Conservation (phyloP, 2,888 invertebrate genomes). For the Eremobia ochroleuca region DNA sequence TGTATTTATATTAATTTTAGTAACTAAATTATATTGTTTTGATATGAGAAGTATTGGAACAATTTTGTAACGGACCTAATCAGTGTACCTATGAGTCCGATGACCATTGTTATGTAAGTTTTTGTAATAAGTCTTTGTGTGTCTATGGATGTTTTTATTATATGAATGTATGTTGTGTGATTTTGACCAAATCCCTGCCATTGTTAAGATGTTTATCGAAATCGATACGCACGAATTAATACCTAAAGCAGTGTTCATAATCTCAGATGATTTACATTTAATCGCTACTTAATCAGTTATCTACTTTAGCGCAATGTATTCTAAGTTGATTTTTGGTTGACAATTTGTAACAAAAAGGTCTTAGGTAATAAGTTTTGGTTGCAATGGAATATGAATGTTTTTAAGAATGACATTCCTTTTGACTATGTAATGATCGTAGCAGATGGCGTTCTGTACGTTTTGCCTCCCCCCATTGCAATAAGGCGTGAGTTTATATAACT, state of each 20-base stretch:
- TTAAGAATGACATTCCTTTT: too few relatives aligned
- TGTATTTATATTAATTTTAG: conserved; percentile 38
- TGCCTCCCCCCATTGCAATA: too few relatives aligned
- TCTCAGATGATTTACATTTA: too few relatives aligned
- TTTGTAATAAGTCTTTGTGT: conserved; percentile 20
- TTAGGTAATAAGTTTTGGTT: too few relatives aligned
- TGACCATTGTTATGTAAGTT: conserved; percentile 39
- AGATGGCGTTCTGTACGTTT: too few relatives aligned
- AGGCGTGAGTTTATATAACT: too few relatives aligned
- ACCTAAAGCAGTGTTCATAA: neutral
- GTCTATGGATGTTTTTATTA: conserved; percentile 48
- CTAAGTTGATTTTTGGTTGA: too few relatives aligned
- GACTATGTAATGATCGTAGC: too few relatives aligned
- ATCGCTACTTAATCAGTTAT: too few relatives aligned
- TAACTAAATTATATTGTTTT: conserved; percentile 58
- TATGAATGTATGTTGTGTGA: conserved; percentile 28
- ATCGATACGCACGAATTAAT: conserved; percentile 17
- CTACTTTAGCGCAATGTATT: too few relatives aligned
- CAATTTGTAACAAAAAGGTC: too few relatives aligned
- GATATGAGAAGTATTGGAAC: conserved; percentile 49
- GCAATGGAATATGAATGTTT: too few relatives aligned
- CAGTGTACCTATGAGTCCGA: conserved; percentile 22
- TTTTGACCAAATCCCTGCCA: conserved; percentile 27
- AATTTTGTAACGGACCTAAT: conserved; percentile 61
- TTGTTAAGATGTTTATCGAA: conserved; percentile 25